Base-by-base conservation (phyloP, 2,888 invertebrate species). In the Caenorhabditis sp. region DNA sequence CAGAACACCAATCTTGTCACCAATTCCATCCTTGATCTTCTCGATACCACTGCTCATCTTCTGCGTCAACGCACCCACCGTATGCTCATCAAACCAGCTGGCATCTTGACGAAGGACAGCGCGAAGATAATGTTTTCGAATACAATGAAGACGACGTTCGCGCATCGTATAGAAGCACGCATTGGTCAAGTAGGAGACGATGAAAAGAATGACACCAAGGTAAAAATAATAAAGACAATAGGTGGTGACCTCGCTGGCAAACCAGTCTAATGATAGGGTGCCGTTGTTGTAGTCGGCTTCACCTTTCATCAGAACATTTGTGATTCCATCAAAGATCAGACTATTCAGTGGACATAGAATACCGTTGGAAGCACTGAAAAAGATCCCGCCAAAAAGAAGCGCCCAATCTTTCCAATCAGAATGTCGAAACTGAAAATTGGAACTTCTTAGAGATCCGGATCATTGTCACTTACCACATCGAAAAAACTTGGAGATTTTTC, bases 11-110 rank as follows among this genome's bases (percentile, higher is more conserved):
- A 84, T 59, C 55, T 86, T 86, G 74, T 86, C 86, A 37, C 83
- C 79, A 27, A 79, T 78, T 51, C 86, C 85, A 43, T 85, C 84
- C 55, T 84, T 84, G 59, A 85, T 83, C 54, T 79, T 79, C 17
- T 84, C 86, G 12, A 87, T 70, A 53, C 87, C 85, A 54, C 84
- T 86, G 65, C 73, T 78, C 58, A 90, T 85, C 78, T 89, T 89
- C n/a, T 88, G 88, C 1, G 89, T 88, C 43, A 90, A 84, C 71
- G 89, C 89, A 17, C 90, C 90, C 26, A 88, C 88, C 67, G 89
- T 88, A 70, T 89, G 88, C 12, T 85, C 85, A 74, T 89, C 89
- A 79, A 88, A 89, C 89, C 89, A 89, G 4, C 83, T 83, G 50
- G 88, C 88, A 68, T 89, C 89, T 77, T 89, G 89, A 1, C 85